phyloP scores from a whole-genome alignment of 2,113 vertebrate genomes.

The Steatornis caripensis region DNA sequence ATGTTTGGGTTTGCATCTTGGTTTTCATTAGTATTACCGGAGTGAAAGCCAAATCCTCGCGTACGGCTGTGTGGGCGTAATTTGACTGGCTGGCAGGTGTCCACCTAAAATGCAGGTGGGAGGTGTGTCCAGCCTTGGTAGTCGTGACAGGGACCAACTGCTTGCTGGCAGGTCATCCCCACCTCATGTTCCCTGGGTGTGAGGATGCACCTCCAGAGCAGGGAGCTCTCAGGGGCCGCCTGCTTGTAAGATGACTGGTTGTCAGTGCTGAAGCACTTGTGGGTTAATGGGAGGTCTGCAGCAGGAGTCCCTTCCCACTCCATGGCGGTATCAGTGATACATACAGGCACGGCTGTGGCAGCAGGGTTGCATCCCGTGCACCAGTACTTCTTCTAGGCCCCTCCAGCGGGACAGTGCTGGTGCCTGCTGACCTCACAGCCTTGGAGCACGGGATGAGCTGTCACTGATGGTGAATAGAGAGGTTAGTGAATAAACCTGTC shows the following conservation, averaged over 20 bases:
- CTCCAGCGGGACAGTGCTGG: background rate
- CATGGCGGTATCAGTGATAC: no score
- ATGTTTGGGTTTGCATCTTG: background rate
- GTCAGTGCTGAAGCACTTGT: background rate
- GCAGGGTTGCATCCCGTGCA: background rate
- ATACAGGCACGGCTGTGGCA: background rate
- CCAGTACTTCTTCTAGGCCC: background rate
- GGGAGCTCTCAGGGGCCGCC: background rate
- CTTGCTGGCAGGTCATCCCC: rapidly evolving
- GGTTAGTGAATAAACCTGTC: background rate
- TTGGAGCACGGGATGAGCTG: background rate
- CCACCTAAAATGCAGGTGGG: background rate
- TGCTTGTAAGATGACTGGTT: background rate
- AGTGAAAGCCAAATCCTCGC: background rate
- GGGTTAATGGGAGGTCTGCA: background rate
- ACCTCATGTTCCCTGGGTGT: background rate
- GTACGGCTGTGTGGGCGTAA: background rate
- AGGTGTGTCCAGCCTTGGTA: background rate
- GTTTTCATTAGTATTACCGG: background rate
- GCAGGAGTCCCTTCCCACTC: background rate
- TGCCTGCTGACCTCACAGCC: background rate
- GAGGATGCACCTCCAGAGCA: background rate
- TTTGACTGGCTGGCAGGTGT: background rate
- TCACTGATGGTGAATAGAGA: background rate
- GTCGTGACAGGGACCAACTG: background rate